These are phyloP conservation scores for Hestina assimilis DNA, from an alignment of 1,140 invertebrate genomes.

Conservation along the genomic window DNA sequence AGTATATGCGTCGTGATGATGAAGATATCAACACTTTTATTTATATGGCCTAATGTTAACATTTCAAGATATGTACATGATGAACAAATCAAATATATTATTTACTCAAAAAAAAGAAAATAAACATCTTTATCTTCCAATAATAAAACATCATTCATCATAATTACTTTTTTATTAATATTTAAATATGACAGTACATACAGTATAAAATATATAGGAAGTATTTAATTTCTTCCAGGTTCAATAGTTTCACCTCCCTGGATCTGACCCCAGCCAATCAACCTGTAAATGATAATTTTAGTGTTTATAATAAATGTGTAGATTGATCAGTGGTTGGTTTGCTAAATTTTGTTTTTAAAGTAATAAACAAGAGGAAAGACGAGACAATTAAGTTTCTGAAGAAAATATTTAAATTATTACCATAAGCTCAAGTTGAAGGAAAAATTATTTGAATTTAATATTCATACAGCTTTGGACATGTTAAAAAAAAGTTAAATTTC, in stretches of 20 bases:
- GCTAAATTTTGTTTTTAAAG: too few species aligned
- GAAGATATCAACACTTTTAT: constrained; percentile 99
- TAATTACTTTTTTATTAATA: constrained; percentile 25
- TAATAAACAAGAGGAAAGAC: too few species aligned
- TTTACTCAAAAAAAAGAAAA: too few species aligned
- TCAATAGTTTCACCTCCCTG: constrained; percentile 94
- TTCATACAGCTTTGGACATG: too few species aligned
- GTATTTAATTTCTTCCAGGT: constrained; percentile 79
- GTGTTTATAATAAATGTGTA: too few species aligned
- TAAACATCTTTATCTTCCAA: constrained; percentile 20
- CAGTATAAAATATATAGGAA: constrained; percentile 54
- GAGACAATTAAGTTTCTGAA: too few species aligned
- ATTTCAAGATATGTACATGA: constrained; percentile 42
- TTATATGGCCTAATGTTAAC: constrained; percentile 91
- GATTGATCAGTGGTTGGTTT: too few species aligned
- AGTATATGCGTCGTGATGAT: constrained; percentile 97
- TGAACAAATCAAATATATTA: constrained; percentile 67
- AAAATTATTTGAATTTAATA: too few species aligned
- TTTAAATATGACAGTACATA: constrained; percentile 26
- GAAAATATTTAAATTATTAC: too few species aligned
- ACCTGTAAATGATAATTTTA: constrained; percentile 75
- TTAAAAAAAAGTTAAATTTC: too few species aligned
- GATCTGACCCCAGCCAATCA: constrained; percentile 99
- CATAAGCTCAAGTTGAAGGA: too few species aligned
- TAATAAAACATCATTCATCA: constrained; percentile 18